These are phyloP conservation scores for Mastigias papua DNA, from an alignment of 30 jellyfish, hydroid and myxozoan genomes.

Conservation along the genomic window DNA sequence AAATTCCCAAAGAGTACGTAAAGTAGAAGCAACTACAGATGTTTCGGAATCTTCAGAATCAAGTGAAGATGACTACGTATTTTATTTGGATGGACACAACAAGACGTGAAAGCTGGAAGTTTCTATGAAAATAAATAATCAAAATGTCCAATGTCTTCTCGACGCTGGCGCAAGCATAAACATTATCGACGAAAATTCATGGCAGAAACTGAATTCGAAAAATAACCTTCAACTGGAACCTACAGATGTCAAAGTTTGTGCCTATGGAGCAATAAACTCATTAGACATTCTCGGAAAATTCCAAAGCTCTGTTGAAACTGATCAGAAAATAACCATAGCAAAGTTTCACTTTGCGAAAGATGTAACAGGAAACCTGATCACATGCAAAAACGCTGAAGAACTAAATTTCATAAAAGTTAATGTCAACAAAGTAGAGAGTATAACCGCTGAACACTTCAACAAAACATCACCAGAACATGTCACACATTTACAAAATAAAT, in stretches of 20 bases:
- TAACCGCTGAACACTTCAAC: neutral
- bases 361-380: neutral
- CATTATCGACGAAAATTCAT: neutral
- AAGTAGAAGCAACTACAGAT: neutral
- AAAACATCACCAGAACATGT: neutral
- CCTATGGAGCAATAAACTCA: constrained; percentile 33
- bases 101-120: neutral
- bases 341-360: constrained; percentile 26
- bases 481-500: neutral
- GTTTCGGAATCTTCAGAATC: neutral
- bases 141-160: neutral
- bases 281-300: too few relatives aligned
- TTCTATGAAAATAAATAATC: neutral
- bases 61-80: neutral
- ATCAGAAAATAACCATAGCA: constrained; percentile 9
- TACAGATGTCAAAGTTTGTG: neutral
- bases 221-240: constrained; percentile 6
- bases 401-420: constrained; percentile 22
- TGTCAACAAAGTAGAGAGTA: neutral
- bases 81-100: neutral
- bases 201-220: neutral
- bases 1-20: neutral
- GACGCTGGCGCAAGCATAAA: constrained; percentile 1
- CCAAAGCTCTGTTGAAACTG: too few relatives aligned
- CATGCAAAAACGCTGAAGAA: constrained; percentile 24